Evolutionary conservation across 1,140 invertebrate species (phyloP), one percentile per base, ranked within the genome.

Genomic region (Drosophila sproati): DNA sequence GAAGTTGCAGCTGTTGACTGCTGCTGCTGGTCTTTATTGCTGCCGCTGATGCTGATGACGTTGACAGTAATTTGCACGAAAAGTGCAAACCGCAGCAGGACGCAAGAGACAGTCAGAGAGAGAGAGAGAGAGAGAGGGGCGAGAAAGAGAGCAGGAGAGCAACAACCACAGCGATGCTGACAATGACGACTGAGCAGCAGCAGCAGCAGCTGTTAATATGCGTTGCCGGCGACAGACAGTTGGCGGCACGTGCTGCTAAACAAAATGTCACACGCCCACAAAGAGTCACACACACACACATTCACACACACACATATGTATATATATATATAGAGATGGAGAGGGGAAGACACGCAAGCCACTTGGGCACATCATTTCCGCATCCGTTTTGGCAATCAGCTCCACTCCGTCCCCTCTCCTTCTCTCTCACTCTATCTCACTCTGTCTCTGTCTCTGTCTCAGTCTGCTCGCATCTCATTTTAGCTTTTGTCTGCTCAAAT

Each of bases 51-150:
- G 77, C 69, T 51, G 52, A 51, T 78, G 76, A 87, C 83, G 79
- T 82, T 88, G 82, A 82, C 82, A 88, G 82, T 86, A 86, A 86
- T 86, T 86, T 86, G 76, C 76, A 73, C 83, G 79, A 77, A 86
- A 82, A 88, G 82, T 86, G 82, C 82, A 86, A 70, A 86, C 82
- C 82, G 76, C 82, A 86, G 83, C 83, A 88, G 63, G 83, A 88
- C 76, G 78, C 81, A 32, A 73, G 55, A 43, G 66, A 35, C 12
- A 31, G 43, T 20, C 28, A 35, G 31, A 51, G 50, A 4, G 10
- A 43, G 50, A 4, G 39, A 43, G 39, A 41, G 7, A 41, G 34
- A 4, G 2, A 4, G 32, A 34, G 32, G 34, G 34, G 34, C 34
- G 5, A 5, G 34, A 34, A 20, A 20, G 20, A 20, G 20, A 20